Evolutionary conservation across 2,888 invertebrate species (phyloP), one percentile per base, ranked within the genome.

Genomic region (Isoperla grammatica): DNA sequence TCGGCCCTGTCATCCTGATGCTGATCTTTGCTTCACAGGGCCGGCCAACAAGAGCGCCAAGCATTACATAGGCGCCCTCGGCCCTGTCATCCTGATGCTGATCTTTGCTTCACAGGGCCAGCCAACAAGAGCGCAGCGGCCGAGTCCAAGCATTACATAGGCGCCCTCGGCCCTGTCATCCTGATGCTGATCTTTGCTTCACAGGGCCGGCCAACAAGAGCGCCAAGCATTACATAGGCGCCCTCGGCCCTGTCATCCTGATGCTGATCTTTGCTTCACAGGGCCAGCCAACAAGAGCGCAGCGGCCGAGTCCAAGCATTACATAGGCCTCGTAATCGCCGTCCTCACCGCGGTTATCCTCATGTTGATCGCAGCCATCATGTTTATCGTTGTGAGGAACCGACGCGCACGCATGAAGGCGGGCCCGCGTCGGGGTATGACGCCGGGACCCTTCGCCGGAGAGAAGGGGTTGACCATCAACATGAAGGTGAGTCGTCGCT

Each of bases 261-360:
- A 9, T 49, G 23, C 17, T 23, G 3, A 3, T 49, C 6, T 49
- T 74, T 57, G 72, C 75, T 68, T 72, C 73, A 56, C 65, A 73
- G 72, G 72, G 78, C 78, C 67, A 76, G 78, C 74, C 77, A 80
- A 74, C 76, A 71, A 81, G 4, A 23, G 17, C 9, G 1, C 20
- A 70, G 79, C 80, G 69, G 76, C 78, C 62, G 80, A 79, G 68
- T 77, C 79, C 64, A 81, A 78, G 71, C 78, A 79, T 64, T 79
- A 83, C 73, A 82, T 85, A 67, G 84, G 84, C 64, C 77, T 83
- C 67, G 80, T 87, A 69, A 86, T 87, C 68, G 86, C 86, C 54
- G 80, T 85, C 59, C 77, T 88, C 68, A 83, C 85, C 45, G 85
- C 86, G 56, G 84, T 88, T 68, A 86, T 88, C 69, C 76, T 88